phyloP scores from a whole-genome alignment of 2,888 invertebrate species.

The Yponomeuta cagnagella region DNA sequence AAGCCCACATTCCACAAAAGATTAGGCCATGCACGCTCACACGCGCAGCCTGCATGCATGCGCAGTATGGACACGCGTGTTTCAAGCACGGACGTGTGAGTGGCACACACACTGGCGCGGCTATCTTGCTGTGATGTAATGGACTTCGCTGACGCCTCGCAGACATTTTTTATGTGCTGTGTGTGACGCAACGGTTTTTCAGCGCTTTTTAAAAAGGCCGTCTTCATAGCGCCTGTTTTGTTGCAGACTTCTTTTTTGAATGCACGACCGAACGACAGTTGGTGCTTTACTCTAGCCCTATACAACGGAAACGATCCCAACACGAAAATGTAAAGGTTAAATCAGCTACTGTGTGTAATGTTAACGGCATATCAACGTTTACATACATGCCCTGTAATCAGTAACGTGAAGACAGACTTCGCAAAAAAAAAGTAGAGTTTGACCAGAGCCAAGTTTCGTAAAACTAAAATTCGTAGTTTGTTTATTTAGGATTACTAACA shows the following conservation, averaged over 20 bases:
- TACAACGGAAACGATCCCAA: too few relatives aligned
- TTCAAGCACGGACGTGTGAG: conserved; percentile 24
- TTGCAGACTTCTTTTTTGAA: neutral
- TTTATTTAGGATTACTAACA: too few relatives aligned
- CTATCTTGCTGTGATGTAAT: conserved; percentile 57
- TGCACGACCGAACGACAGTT: neutral
- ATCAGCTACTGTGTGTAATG: too few relatives aligned
- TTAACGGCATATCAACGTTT: too few relatives aligned
- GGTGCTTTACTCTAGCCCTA: too few relatives aligned
- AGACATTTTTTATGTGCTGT: conserved; percentile 72
- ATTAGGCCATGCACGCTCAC: conserved; percentile 55
- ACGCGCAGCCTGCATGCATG: conserved; percentile 21
- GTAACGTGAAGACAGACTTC: too few relatives aligned
- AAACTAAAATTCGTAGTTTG: too few relatives aligned
- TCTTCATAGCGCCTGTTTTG: conserved; percentile 9
- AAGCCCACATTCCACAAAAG: conserved; percentile 71
- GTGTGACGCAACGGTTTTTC: conserved; percentile 69
- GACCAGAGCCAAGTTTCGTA: too few relatives aligned
- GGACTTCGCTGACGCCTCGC: conserved; percentile 54
- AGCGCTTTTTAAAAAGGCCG: conserved; percentile 29
- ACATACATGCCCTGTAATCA: too few relatives aligned
- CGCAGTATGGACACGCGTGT: conserved; percentile 20
- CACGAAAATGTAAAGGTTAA: too few relatives aligned
- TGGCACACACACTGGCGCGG: conserved; percentile 30
- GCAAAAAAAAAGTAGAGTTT: too few relatives aligned